Evolutionary conservation across 1,140 invertebrate genomes (phyloP).

Genomic region (Lerema accius): DNA sequence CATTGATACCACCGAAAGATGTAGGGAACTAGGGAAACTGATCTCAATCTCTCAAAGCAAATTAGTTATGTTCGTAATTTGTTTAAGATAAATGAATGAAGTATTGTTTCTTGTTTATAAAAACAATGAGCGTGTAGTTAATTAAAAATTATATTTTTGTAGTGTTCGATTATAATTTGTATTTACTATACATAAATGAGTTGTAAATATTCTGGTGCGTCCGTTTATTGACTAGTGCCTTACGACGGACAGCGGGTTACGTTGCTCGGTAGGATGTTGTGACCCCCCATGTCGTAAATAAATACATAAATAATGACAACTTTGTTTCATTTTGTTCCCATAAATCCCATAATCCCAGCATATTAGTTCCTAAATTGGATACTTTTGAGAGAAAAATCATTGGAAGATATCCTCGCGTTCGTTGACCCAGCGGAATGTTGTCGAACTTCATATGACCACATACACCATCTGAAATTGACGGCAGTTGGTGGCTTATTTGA

Average conservation of each 20-base stretch:
- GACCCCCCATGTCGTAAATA: slow-evolving; percentile 55
- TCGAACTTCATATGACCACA: too few species aligned
- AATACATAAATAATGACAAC: slow-evolving; percentile 26
- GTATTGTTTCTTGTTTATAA: slow-evolving; percentile 13
- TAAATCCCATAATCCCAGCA: too few species aligned
- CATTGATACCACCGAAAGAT: too few species aligned
- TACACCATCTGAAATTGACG: too few species aligned
- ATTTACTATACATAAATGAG: slow-evolving; percentile 33
- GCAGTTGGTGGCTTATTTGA: too few species aligned
- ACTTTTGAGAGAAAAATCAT: too few species aligned
- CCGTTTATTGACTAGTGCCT: slow-evolving; percentile 70
- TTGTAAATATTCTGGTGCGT: slow-evolving; percentile 49
- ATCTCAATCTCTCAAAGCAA: not conserved
- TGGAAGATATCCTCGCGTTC: too few species aligned
- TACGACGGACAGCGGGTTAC: slow-evolving; percentile 67
- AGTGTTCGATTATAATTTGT: slow-evolving; percentile 41
- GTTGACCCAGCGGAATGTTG: too few species aligned
- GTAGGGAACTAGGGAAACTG: too few species aligned
- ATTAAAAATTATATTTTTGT: slow-evolving; percentile 61
- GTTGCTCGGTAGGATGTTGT: slow-evolving; percentile 66
- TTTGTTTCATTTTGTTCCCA: too few species aligned
- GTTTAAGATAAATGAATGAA: not conserved
- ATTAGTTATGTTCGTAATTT: not conserved
- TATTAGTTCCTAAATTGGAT: too few species aligned
- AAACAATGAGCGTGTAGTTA: slow-evolving; percentile 34